These are phyloP conservation scores for Saxicola maurus DNA, from an alignment of 2,797 vertebrate genomes.

Conservation along the genomic window DNA sequence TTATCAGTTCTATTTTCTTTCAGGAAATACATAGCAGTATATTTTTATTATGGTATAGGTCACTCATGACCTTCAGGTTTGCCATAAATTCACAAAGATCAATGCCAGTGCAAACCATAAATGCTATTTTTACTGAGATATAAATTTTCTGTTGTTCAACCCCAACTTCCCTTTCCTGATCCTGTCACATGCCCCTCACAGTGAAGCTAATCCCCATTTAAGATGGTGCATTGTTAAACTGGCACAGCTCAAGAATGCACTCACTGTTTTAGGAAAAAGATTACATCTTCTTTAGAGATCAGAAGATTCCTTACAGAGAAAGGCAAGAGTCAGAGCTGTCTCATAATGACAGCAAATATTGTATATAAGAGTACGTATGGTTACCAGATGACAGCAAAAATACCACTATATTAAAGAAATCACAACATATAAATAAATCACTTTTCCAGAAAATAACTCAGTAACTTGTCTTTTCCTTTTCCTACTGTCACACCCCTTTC, in stretches of 20 bases:
- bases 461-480: not conserved
- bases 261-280: not conserved
- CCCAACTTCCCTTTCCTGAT: not conserved
- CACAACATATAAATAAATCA: not conserved
- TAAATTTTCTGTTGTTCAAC: not conserved
- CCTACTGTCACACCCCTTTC: not conserved
- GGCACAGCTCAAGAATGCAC: not conserved
- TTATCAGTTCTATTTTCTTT: not conserved
- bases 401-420: not conserved
- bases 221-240: not conserved
- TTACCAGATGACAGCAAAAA: not conserved
- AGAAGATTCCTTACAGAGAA: not conserved
- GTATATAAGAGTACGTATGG: not conserved
- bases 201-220: not conserved
- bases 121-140: not conserved
- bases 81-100: not conserved
- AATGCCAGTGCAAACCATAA: not conserved
- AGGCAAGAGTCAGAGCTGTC: not conserved
- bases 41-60: not conserved
- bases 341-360: not conserved
- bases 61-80: not conserved
- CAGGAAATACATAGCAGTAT: not conserved
- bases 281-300: not conserved
- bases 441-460: not conserved
- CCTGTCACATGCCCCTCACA: not conserved